These are phyloP conservation scores for Oceanodroma leucorhoa DNA, from an alignment of 2,797 vertebrate species.

Conservation along the genomic window DNA sequence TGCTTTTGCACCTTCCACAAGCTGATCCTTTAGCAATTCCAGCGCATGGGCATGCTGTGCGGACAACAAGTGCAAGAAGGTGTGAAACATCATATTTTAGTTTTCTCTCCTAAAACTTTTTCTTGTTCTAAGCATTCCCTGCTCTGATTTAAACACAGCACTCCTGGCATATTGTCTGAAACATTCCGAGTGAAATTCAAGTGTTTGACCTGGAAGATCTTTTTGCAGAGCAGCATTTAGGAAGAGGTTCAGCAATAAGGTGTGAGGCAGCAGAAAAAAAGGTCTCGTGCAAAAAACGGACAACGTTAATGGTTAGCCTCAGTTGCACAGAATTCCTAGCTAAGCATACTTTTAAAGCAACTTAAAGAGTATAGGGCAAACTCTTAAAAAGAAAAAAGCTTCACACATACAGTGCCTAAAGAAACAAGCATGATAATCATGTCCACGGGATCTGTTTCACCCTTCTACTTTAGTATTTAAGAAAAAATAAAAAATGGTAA, in stretches of 20 bases:
- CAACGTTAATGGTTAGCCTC: background rate
- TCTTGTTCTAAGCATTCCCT: background rate
- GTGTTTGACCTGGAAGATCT: background rate
- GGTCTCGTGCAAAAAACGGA: background rate
- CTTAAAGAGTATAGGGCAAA: background rate
- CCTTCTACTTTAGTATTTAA: background rate
- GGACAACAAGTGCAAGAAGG: background rate
- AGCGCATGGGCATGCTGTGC: slow-evolving; percentile 88
- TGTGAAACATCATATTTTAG: fast-evolving
- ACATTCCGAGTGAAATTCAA: background rate
- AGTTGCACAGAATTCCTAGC: background rate
- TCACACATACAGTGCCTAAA: background rate
- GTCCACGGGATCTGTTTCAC: background rate
- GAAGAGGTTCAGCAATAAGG: background rate
- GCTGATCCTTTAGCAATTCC: slow-evolving; percentile 87
- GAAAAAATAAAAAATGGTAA: background rate
- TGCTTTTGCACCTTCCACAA: slow-evolving; percentile 84
- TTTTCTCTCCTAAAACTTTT: background rate
- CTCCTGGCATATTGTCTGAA: background rate
- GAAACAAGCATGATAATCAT: background rate
- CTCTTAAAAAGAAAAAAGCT: background rate
- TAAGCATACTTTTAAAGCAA: background rate
- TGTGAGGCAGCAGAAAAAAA: background rate
- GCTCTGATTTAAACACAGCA: background rate
- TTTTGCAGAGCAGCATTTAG: background rate